These are phyloP conservation scores for Henricia sp. DNA, from an alignment of 53 echinoderm and acorn worm species.

Conservation along the genomic window DNA sequence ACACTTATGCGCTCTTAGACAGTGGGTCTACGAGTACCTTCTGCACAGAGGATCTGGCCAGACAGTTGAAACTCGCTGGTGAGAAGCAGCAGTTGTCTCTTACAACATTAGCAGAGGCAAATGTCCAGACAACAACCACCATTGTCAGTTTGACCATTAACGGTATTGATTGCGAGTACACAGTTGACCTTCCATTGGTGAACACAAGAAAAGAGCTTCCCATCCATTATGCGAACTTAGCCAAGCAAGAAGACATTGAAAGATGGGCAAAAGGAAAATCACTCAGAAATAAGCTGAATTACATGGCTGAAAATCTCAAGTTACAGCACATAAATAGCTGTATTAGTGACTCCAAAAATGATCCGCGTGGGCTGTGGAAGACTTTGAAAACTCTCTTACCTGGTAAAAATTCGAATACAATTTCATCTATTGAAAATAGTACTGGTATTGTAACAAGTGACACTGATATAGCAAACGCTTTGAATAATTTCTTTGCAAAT, in stretches of 20 bases:
- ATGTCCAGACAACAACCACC: not conserved
- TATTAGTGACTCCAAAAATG: too few species aligned
- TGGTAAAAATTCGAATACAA: too few species aligned
- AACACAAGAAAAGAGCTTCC: not conserved
- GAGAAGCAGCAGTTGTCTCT: not conserved
- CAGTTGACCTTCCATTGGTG: not conserved
- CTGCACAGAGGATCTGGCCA: not conserved
- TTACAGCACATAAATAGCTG: too few species aligned
- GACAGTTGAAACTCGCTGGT: not conserved
- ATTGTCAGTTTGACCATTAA: not conserved
- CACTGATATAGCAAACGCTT: too few species aligned
- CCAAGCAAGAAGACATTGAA: not conserved
- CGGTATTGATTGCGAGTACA: not conserved
- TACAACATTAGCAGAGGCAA: conserved; percentile 15
- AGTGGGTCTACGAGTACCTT: not conserved
- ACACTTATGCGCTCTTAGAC: not conserved
- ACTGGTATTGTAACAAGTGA: too few species aligned
- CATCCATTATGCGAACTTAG: not conserved
- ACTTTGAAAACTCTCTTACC: too few species aligned
- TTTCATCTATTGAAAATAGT: too few species aligned
- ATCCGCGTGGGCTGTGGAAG: too few species aligned
- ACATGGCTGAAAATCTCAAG: too few species aligned
- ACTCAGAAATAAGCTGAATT: too few species aligned
- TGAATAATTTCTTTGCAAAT: too few species aligned
- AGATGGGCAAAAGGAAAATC: too few species aligned